Evolutionary conservation across 2,888 invertebrate genomes (phyloP), one percentile per base, ranked within the genome.

Genomic region (Sclerodermus sp.): DNA sequence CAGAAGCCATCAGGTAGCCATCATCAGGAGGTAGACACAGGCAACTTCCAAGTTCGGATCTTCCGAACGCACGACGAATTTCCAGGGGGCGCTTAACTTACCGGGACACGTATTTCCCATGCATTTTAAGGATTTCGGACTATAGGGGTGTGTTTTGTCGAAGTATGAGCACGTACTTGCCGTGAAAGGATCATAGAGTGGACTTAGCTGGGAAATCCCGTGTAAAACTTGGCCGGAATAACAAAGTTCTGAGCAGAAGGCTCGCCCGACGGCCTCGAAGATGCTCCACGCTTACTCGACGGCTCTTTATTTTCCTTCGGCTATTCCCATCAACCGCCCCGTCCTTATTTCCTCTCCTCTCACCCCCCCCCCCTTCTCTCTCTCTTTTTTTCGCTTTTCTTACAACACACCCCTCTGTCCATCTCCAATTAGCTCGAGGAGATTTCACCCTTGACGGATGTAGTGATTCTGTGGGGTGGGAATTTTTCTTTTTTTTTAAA

Each of bases 141-240:
- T 64, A 63, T 64, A 62, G 62, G 52, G 49, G 51, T 46, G 54
- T 73, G 71, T 74, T 74, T 73, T 71, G 73, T 71, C 71, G 68
- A 73, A 74, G 74, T 74, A 75, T 74, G 73, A 70, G 75, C 75
- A 75, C 75, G 75, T 76, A 76, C 70, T 76, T 74, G 71, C 67
- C 74, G 66, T 70, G 71, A 65, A 76, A 76, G 75, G 75, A 75
- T 76, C 75, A 73, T 72, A 70, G 73, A 74, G 72, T 74, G 72
- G 75, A 75, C 74, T 75, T 75, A 75, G 70, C 70, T 66, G 52
- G 59, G 54, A 71, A 72, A 76, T 76, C 74, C 74, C 72, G 70
- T 70, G 70, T 73, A 73, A 74, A 75, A 76, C 75, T 76, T 71
- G 73, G 57, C 64, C 61, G 63, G 76, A 75, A 76, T 76, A 75